phyloP scores from a whole-genome alignment of 23 tunicate species.

The Styela plicata region DNA sequence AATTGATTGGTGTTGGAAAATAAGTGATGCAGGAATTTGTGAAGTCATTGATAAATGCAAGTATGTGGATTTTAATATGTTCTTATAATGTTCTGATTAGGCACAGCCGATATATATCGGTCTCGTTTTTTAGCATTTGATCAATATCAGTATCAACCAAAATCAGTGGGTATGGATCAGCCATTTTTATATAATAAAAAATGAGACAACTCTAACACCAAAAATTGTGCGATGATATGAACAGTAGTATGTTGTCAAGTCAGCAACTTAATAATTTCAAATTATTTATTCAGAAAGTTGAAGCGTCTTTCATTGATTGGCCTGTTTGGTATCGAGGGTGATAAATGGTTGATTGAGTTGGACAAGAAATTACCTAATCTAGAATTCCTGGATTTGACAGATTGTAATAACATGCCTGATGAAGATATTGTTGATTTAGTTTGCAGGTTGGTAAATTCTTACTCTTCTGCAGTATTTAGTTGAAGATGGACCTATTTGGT shows the following conservation, averaged over 20 bases:
- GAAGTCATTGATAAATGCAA: conserved; percentile 13
- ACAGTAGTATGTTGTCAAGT: too few species aligned
- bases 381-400: conserved; percentile 22
- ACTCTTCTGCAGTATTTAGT: too few species aligned
- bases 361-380: conserved; percentile 23
- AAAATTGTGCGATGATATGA: too few species aligned
- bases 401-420: conserved; percentile 24
- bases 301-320: conserved; percentile 11
- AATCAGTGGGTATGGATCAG: too few species aligned
- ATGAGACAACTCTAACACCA: too few species aligned
- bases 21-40: conserved; percentile 22
- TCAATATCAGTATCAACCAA: too few species aligned
- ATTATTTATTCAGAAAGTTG: conserved; percentile 3
- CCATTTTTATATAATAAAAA: too few species aligned
- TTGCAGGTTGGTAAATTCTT: conserved; percentile 14
- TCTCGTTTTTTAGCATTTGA: too few species aligned
- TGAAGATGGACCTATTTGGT: too few species aligned
- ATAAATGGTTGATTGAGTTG: conserved; percentile 23
- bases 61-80: conserved; percentile 6
- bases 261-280: too few species aligned
- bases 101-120: too few species aligned
- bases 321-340: background rate
- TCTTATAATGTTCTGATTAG: too few species aligned
- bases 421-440: conserved; percentile 23
- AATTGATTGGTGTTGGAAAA: conserved; percentile 30